Evolutionary conservation across 2,888 invertebrate genomes (phyloP).

Genomic region (Lepidochrysops patricia): DNA sequence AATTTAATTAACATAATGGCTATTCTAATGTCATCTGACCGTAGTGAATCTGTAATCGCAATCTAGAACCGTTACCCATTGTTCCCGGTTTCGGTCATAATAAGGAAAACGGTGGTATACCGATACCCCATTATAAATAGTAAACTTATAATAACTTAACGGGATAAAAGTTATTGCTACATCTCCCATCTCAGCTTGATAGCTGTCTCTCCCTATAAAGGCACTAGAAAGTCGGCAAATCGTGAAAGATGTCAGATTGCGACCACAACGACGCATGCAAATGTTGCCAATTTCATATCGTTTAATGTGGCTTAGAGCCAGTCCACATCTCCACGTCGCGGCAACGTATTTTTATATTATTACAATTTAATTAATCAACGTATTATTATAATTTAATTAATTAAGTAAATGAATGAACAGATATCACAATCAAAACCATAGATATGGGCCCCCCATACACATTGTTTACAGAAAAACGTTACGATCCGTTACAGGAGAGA

Average conservation of each 20-base stretch:
- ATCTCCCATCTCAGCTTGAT: conserved; percentile 5
- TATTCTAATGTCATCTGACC: conserved; percentile 9
- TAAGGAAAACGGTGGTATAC: background rate
- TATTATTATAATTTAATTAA: no score
- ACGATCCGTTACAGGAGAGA: no score
- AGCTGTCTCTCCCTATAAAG: conserved; percentile 42
- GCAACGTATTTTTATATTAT: no score
- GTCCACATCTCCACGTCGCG: no score
- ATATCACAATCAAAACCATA: no score
- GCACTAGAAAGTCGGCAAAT: conserved; percentile 53
- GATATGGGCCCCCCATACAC: no score
- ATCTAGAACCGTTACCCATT: conserved; percentile 9
- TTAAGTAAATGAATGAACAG: no score
- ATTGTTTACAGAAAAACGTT: no score
- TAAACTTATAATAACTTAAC: background rate
- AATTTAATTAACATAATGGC: conserved; percentile 4
- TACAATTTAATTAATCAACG: no score
- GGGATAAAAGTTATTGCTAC: conserved; percentile 6
- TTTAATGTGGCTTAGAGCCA: background rate
- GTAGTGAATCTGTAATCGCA: background rate
- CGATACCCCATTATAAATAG: background rate
- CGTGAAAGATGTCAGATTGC: conserved; percentile 53
- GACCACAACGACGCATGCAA: conserved; percentile 38
- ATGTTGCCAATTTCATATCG: background rate
- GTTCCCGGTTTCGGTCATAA: conserved; percentile 6